phyloP scores from a whole-genome alignment of 2,888 invertebrate species.

The Brassicogethes aeneus region DNA sequence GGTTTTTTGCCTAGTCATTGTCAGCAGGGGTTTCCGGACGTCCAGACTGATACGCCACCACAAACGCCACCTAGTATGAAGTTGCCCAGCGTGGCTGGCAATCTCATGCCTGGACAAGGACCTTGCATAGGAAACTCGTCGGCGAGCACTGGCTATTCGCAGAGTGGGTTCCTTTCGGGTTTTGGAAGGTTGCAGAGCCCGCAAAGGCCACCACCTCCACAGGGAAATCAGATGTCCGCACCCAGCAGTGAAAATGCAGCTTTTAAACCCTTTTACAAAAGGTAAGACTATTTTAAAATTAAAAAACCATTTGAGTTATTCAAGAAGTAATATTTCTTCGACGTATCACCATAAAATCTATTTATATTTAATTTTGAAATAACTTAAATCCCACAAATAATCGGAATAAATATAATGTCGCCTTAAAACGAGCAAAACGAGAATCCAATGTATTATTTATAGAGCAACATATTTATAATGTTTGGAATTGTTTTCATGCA shows the following conservation, averaged over 20 bases:
- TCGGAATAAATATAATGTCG: no score
- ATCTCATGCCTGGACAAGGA: conserved; percentile 49
- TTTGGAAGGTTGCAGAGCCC: conserved; percentile 39
- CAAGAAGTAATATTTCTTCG: no score
- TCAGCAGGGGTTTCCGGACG: conserved; percentile 72
- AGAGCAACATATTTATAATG: no score
- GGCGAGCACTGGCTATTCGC: conserved; percentile 49
- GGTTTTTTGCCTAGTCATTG: conserved; percentile 59
- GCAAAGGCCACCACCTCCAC: conserved; percentile 40
- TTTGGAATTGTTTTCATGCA: no score
- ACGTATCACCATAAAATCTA: no score
- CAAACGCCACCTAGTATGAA: conserved; percentile 94
- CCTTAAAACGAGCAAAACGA: no score
- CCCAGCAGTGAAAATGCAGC: conserved; percentile 53
- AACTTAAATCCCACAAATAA: no score
- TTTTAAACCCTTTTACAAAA: conserved; percentile 87
- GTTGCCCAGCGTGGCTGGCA: conserved; percentile 70
- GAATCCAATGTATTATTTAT: no score
- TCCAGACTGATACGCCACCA: conserved; percentile 84
- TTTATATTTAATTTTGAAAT: no score
- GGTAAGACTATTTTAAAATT: conserved; percentile 59
- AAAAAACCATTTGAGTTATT: no score
- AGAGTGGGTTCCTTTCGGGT: conserved; percentile 38
- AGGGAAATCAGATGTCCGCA: conserved; percentile 34
- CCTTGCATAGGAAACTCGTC: conserved; percentile 43